These are phyloP conservation scores for Oryctolagus cuniculus DNA, from an alignment of 2,113 vertebrate genomes.

Conservation along the genomic window mOryCun1.1 NC_091437.1:25494501-25495000, in stretches of 20 bases:
- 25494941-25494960: neutral
- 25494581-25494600: slow-evolving; percentile 37
- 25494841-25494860: slow-evolving; percentile 1
- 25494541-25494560: neutral
- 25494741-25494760: slow-evolving; percentile 1
- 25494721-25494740: slow-evolving; percentile 31
- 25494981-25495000: neutral
- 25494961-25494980: slow-evolving; percentile 24
- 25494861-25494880: slow-evolving; percentile 42
- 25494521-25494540: neutral
- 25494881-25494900: neutral
- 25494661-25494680: slow-evolving; percentile 42
- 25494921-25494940: slow-evolving; percentile 12
- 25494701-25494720: neutral
- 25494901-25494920: slow-evolving; percentile 25
- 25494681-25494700: slow-evolving; percentile 8
- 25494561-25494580: slow-evolving; percentile 50
- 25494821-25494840: slow-evolving; percentile 28
- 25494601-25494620: slow-evolving; percentile 49
- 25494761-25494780: slow-evolving; percentile 47
- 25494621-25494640: slow-evolving; percentile 37
- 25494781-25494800: neutral
- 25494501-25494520: slow-evolving; percentile 47
- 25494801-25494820: neutral
- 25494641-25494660: slow-evolving; percentile 39